A percentile compares a stretch with the other conserved stretches of the same genome.
These are phyloP conservation scores for Tapirus indicus DNA, from an alignment of 2,797 vertebrate genomes.

Conservation along the genomic window DNA sequence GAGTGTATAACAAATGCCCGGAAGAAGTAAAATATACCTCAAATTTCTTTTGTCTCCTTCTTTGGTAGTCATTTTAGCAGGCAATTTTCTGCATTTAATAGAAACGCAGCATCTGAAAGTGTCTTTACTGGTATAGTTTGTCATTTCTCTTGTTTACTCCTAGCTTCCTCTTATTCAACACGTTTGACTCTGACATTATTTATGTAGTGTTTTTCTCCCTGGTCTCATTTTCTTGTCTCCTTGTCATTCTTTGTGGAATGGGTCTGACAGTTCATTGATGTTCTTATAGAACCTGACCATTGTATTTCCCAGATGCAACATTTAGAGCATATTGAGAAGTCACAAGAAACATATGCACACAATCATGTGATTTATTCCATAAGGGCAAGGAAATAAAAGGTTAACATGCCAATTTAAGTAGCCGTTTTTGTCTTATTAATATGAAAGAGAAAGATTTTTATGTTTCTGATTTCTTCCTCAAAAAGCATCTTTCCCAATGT, in stretches of 20 bases:
- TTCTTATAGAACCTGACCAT: slow-evolving; percentile 44
- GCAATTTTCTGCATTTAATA: slow-evolving; percentile 71
- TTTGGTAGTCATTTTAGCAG: slow-evolving; percentile 53
- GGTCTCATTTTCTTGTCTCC: slow-evolving; percentile 57
- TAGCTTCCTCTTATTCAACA: slow-evolving; percentile 13
- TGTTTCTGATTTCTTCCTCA: not conserved
- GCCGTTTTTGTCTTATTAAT: slow-evolving; percentile 42
- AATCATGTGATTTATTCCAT: not conserved
- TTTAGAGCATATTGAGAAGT: slow-evolving; percentile 40
- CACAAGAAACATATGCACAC: not conserved
- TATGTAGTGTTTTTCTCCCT: slow-evolving; percentile 51
- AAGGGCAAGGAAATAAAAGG: not conserved
- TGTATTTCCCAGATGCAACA: slow-evolving; percentile 2
- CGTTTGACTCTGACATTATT: slow-evolving; percentile 31
- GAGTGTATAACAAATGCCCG: slow-evolving; percentile 37
- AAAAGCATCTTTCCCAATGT: not conserved
- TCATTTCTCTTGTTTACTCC: slow-evolving; percentile 59
- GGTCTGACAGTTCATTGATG: slow-evolving; percentile 35
- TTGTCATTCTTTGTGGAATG: slow-evolving; percentile 61
- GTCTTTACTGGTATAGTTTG: slow-evolving; percentile 13
- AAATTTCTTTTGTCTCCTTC: slow-evolving; percentile 39
- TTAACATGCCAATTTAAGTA: not conserved
- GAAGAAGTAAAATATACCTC: slow-evolving; percentile 17
- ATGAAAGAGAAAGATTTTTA: not conserved
- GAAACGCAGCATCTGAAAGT: slow-evolving; percentile 43